A percentile compares a stretch with the other conserved stretches of the same genome.
phyloP scores from a whole-genome alignment of 2,888 invertebrate species.

The Lycocerus yunnanus region DNA sequence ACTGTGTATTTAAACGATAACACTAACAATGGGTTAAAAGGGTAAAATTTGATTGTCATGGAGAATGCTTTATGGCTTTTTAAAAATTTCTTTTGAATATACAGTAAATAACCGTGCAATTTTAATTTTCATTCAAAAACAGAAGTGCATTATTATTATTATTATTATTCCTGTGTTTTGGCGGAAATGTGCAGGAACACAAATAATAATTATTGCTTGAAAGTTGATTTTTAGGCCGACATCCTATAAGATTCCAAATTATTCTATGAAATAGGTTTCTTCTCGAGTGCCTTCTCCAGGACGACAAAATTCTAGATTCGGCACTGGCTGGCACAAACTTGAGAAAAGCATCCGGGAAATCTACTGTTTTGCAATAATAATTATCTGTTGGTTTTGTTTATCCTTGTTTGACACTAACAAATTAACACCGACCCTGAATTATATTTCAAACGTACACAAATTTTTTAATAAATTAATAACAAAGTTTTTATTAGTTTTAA shows the following conservation, averaged over 20 bases:
- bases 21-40: neutral
- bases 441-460: neutral
- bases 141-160: neutral
- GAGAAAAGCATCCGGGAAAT: too few species aligned
- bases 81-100: neutral
- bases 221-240: too few species aligned
- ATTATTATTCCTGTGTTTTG: neutral
- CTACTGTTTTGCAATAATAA: neutral
- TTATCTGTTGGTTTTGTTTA: neutral
- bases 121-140: neutral
- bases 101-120: neutral
- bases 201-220: too few species aligned
- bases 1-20: constrained; percentile 6
- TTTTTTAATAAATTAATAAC: neutral
- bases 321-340: too few species aligned
- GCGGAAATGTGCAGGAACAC: too few species aligned
- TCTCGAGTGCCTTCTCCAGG: too few species aligned
- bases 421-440: neutral
- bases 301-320: too few species aligned
- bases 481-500: neutral
- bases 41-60: neutral
- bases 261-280: too few species aligned
- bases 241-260: too few species aligned
- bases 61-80: neutral
- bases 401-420: neutral